Percentiles rank a stretch among this genome's conserved stretches.
Evolutionary conservation across 2,113 vertebrate species (phyloP).

Genomic region (Pseudorasbora parva): DNA sequence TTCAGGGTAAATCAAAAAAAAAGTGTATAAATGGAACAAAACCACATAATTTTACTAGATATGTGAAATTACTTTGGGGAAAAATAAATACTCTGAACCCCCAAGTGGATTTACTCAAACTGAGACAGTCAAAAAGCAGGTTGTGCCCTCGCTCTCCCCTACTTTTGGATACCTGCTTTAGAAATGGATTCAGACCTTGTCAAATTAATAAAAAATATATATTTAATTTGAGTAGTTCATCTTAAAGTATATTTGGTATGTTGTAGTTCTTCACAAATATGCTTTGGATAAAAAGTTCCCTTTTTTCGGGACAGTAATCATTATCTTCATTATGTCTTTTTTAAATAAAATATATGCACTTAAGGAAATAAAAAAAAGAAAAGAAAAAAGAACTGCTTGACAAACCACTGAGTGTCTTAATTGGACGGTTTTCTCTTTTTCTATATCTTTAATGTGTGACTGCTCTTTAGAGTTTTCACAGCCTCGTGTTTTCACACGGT

Average conservation of each 20-base stretch:
- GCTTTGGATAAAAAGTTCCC: neutral
- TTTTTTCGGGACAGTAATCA: neutral
- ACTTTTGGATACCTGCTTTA: neutral
- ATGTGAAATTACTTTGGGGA: too few species aligned
- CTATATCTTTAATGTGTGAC: conserved; percentile 17
- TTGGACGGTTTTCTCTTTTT: neutral
- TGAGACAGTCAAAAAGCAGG: too few species aligned
- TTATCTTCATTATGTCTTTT: neutral
- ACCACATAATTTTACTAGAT: too few species aligned
- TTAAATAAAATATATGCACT: neutral
- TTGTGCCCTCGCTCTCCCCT: too few species aligned
- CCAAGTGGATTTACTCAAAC: too few species aligned
- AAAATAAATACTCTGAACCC: too few species aligned
- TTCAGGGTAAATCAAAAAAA: too few species aligned
- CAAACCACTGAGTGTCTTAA: conserved; percentile 28
- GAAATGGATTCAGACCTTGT: neutral
- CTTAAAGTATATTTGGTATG: neutral
- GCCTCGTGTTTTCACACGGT: conserved; percentile 39
- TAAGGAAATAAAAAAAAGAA: neutral
- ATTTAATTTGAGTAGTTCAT: neutral
- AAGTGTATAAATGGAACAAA: too few species aligned
- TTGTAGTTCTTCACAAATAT: neutral
- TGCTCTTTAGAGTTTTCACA: conserved; percentile 25
- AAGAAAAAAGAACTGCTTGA: neutral
- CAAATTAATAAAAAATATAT: neutral